These are phyloP conservation scores for Geopemphigus sp. DNA, from an alignment of 1,140 invertebrate species.

Conservation along the genomic window DNA sequence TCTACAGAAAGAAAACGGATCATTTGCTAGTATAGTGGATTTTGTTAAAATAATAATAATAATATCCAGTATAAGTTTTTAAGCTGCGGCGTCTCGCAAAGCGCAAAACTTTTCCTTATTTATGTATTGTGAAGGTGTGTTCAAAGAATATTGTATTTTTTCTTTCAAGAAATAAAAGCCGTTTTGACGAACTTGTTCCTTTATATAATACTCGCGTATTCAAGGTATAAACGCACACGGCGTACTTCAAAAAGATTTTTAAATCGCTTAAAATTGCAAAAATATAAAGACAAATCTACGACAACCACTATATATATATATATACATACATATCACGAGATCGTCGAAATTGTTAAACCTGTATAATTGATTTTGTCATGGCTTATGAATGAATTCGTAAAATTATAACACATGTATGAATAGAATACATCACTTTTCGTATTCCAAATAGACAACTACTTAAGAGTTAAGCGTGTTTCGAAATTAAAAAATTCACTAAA, in stretches of 20 bases:
- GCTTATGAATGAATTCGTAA: no score
- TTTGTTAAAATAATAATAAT: conserved; percentile 3
- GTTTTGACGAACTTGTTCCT: conserved; percentile 7
- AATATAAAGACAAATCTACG: no score
- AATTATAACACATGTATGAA: no score
- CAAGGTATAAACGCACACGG: no score
- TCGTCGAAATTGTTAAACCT: no score
- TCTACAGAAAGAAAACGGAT: neutral
- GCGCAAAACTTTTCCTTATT: conserved; percentile 17
- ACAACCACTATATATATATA: no score
- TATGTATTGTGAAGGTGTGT: conserved; percentile 3
- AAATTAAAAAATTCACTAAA: no score
- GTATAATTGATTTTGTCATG: no score
- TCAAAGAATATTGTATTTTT: neutral
- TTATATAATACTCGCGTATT: neutral
- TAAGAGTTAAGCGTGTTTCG: no score
- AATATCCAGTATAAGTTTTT: neutral
- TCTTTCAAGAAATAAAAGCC: neutral
- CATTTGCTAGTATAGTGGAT: no score
- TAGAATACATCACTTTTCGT: no score
- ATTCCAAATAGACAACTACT: no score
- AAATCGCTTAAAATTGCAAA: conserved; percentile 2
- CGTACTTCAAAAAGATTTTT: conserved; percentile 8
- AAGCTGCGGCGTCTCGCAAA: neutral
- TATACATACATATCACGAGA: neutral